Percentiles rank a stretch among this genome's conserved stretches.
These are phyloP conservation scores for Ceuthmochares aereus DNA, from an alignment of 2,113 vertebrate species.

Conservation along the genomic window DNA sequence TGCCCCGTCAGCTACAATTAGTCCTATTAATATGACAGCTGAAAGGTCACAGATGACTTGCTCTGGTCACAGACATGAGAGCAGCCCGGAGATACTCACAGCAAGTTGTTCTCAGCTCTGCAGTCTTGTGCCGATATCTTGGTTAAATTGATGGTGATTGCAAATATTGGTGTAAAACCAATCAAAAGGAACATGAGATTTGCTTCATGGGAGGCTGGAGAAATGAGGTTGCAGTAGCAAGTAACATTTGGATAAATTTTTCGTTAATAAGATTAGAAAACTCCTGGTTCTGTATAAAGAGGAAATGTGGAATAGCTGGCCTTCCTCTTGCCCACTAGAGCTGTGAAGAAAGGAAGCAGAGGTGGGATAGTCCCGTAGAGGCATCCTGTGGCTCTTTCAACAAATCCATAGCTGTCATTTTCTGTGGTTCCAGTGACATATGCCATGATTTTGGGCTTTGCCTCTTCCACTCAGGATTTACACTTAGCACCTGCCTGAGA, in stretches of 20 bases:
- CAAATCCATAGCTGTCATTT: not conserved
- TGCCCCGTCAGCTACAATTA: slow-evolving; percentile 48
- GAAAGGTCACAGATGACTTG: slow-evolving; percentile 6
- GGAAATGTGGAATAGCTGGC: slow-evolving; percentile 3
- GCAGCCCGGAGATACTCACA: not conserved
- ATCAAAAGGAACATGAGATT: not conserved
- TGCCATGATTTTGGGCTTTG: not conserved
- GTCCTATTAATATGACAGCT: slow-evolving; percentile 18
- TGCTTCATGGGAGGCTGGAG: not conserved
- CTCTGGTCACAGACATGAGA: rapidly evolving
- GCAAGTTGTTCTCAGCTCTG: not conserved
- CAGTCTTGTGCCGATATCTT: rapidly evolving
- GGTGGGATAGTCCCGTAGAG: not conserved
- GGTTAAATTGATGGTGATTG: not conserved
- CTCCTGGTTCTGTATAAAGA: not conserved
- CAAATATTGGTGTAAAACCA: not conserved
- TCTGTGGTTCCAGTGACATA: not conserved
- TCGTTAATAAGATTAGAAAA: not conserved
- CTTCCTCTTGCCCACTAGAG: not conserved
- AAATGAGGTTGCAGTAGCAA: not conserved
- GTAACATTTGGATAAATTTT: slow-evolving; percentile 33
- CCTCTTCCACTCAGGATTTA: not conserved
- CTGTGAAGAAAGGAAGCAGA: not conserved
- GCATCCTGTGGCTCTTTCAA: slow-evolving; percentile 23
- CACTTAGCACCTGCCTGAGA: not conserved